Base-by-base conservation (phyloP, 2,888 invertebrate genomes). In the Operophtera brumata region DNA sequence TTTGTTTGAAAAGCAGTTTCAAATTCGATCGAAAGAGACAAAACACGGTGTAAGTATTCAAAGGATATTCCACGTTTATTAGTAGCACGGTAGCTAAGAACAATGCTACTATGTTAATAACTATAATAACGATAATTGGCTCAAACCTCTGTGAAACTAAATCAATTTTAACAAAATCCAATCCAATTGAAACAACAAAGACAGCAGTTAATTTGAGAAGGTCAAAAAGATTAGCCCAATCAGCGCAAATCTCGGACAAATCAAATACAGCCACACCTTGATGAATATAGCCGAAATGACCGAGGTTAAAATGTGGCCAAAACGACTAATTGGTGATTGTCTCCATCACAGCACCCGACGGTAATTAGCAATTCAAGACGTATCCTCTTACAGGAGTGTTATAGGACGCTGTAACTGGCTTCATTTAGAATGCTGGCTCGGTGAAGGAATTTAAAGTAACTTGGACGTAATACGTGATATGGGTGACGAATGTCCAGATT, bases 401-500 rank as follows among this genome's bases (percentile, higher is more conserved):
- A 72, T 72, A 70, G 65, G 48, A 63, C 71, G 70, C 71, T 69
- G 70, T 75, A 65, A 70, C 80, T 73, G 81, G 67, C 75, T 80
- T 77, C 76, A 75, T 86, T 87, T 86, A 78, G 84, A 87, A 86
- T 86, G 83, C 81, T 76, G 75, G 67, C 71, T 75, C 77, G 73
- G 75, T 73, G 65, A 59, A 67, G 69, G 88, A 88, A 88, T 89
- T 82, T 84, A 76, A 89, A 89, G 80, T 80, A 78, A 78, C 65
- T 72, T 71, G 75, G 69, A 73, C 75, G 75, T 77, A 63, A 65
- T 54, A 84, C 86, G 88, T 88, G 89, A 84, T 65, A 49, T 67
- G 86, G 65, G 59, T 81, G 63, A 73, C 64, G 69, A 57, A 46
- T 47, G 48, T 48, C 14, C 45, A 37, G 51, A 50, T 56, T 47